Percentiles rank a stretch among this genome's conserved stretches.
phyloP scores from a whole-genome alignment of 2,113 vertebrate genomes.

The Entomyzon cyanotis region DNA sequence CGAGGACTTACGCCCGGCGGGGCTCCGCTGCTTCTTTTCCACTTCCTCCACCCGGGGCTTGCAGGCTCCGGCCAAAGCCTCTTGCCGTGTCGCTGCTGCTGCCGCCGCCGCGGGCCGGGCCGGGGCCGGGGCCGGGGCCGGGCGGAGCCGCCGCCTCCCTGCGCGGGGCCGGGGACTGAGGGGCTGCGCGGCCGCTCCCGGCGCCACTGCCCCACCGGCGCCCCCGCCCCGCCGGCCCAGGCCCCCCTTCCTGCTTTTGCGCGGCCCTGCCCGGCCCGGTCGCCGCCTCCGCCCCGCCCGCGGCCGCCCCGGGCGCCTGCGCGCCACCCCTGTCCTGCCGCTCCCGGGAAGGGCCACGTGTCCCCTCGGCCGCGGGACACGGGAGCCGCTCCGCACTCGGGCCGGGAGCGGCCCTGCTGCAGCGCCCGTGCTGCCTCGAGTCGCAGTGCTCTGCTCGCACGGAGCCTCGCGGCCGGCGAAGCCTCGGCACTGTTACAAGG shows the following conservation, averaged over 20 bases:
- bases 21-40: background rate
- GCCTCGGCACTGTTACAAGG: accelerated
- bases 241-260: background rate
- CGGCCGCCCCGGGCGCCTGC: background rate
- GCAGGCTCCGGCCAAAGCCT: background rate
- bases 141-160: background rate
- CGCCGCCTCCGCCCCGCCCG: too few relatives aligned
- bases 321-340: too few relatives aligned
- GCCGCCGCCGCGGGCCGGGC: too few relatives aligned
- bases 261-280: background rate
- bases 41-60: background rate
- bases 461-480: accelerated
- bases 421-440: accelerated
- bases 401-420: too few relatives aligned
- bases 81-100: background rate
- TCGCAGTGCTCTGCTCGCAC: accelerated
- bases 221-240: background rate
- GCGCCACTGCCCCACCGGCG: background rate
- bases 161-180: too few relatives aligned
- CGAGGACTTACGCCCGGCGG: background rate
- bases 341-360: too few relatives aligned
- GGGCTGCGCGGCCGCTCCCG: background rate
- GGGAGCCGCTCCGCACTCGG: background rate
- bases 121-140: too few relatives aligned
- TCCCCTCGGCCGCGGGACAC: background rate